These are phyloP conservation scores for Horisme vitalbata DNA, from an alignment of 2,888 invertebrate species.

Conservation along the genomic window DNA sequence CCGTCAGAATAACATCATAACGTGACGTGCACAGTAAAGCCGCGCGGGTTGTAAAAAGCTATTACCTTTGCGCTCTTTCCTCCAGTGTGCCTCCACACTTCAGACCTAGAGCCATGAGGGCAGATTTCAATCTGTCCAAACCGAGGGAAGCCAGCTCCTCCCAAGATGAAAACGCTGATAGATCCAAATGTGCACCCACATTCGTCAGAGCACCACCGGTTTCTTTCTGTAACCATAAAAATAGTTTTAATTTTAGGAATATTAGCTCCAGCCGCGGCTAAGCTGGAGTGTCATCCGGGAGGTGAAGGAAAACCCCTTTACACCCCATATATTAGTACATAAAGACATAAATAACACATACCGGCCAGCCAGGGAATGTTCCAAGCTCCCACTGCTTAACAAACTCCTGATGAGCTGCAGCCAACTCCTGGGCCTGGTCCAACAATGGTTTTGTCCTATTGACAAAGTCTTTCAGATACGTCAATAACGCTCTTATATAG, in stretches of 20 bases:
- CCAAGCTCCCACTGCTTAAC: conserved; percentile 94
- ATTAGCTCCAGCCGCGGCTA: no score
- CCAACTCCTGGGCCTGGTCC: conserved; percentile 91
- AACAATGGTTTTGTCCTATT: conserved; percentile 92
- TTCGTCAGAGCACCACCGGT: conserved; percentile 96
- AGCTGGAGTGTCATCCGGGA: no score
- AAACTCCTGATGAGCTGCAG: conserved; percentile 90
- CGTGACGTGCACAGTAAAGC: no score
- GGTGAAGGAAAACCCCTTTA: no score
- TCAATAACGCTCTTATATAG: conserved; percentile 92
- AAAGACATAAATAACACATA: conserved; percentile 50
- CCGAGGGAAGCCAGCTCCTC: conserved; percentile 98
- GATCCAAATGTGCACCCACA: conserved; percentile 97
- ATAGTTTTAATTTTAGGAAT: not conserved
- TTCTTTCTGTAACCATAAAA: conserved; percentile 87
- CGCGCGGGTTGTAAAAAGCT: no score
- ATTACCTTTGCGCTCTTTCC: conserved; percentile 95
- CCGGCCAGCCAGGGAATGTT: conserved; percentile 97
- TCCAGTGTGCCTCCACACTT: conserved; percentile 99
- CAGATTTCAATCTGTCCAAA: conserved; percentile 97
- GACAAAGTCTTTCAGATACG: conserved; percentile 93
- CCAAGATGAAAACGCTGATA: conserved; percentile 99
- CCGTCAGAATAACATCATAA: no score
- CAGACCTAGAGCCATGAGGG: conserved; percentile 96
- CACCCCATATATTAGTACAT: no score